These are phyloP conservation scores for Euplexia lucipara DNA, from an alignment of 2,888 invertebrate genomes.

Conservation along the genomic window DNA sequence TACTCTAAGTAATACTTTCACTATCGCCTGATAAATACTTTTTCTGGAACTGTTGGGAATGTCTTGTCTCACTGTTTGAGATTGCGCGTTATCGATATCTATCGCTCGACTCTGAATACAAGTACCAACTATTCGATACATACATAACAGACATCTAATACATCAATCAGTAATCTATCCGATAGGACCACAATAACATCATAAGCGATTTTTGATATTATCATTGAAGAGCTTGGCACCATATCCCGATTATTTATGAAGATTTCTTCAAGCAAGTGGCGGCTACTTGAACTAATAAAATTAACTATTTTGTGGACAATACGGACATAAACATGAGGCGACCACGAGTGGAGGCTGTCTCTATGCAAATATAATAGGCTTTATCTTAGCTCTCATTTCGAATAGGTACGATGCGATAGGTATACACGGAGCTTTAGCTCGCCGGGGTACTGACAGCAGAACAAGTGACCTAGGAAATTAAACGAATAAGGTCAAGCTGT, in stretches of 20 bases:
- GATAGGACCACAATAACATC: background rate
- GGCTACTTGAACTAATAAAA: slow-evolving; percentile 65
- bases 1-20: background rate
- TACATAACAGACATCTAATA: background rate
- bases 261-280: slow-evolving; percentile 46
- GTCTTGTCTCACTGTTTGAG: background rate
- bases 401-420: slow-evolving; percentile 60
- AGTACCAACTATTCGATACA: background rate
- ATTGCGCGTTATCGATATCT: no score
- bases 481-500: background rate
- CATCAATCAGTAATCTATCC: background rate
- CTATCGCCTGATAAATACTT: background rate
- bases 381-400: slow-evolving; percentile 74
- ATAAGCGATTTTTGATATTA: slow-evolving; percentile 1
- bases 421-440: slow-evolving; percentile 52
- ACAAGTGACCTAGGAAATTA: slow-evolving; percentile 23
- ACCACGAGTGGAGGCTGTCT: slow-evolving; percentile 72
- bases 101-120: background rate
- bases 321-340: slow-evolving; percentile 78
- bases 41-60: background rate
- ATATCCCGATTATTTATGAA: slow-evolving; percentile 47
- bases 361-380: slow-evolving; percentile 87
- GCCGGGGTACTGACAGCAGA: slow-evolving; percentile 64
- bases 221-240: slow-evolving; percentile 24
- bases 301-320: slow-evolving; percentile 72